phyloP scores from a whole-genome alignment of 2,888 invertebrate species.

The Papilio demoleus region DNA sequence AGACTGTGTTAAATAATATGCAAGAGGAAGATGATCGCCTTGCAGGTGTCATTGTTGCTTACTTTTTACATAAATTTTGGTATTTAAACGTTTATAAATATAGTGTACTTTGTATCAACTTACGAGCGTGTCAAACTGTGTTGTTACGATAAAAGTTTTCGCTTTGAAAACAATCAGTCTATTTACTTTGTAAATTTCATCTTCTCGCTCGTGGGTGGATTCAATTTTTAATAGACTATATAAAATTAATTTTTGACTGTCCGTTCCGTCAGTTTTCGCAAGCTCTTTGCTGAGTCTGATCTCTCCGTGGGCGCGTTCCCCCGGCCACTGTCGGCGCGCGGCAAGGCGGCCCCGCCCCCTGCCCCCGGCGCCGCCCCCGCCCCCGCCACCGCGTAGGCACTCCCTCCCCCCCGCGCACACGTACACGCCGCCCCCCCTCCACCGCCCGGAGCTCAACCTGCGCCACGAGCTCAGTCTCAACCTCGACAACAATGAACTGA shows the following conservation, averaged over 20 bases:
- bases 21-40: too few species aligned
- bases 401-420: constrained; percentile 40
- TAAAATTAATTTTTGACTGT: constrained; percentile 40
- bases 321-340: constrained; percentile 82
- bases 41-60: too few species aligned
- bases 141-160: too few species aligned
- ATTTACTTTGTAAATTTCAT: neutral
- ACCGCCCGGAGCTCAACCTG: constrained; percentile 62
- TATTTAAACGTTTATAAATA: too few species aligned
- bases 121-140: neutral
- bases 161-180: neutral
- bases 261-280: constrained; percentile 88
- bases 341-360: constrained; percentile 74
- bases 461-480: constrained; percentile 69
- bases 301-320: constrained; percentile 89
- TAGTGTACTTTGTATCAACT: too few species aligned
- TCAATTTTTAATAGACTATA: neutral
- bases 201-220: neutral
- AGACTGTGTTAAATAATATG: neutral
- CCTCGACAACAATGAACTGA: constrained; percentile 63
- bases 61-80: too few species aligned
- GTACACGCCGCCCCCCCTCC: constrained; percentile 44
- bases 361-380: constrained; percentile 76
- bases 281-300: constrained; percentile 92
- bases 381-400: constrained; percentile 53